Base-by-base conservation (phyloP, 1,140 invertebrate species). In the Brachionus calyciflorus region DNA sequence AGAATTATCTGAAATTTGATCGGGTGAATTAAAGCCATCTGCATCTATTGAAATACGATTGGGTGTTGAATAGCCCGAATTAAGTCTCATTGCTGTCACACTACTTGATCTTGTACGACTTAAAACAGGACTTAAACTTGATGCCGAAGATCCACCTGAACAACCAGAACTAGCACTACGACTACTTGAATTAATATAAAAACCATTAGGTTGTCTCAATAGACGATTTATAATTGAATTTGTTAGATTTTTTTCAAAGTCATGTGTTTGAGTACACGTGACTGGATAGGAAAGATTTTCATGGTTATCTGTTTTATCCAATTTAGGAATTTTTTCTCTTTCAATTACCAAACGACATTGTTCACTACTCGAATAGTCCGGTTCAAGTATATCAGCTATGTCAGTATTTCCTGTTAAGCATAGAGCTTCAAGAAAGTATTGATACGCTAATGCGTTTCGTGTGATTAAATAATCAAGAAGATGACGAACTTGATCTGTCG, bases 341-440 rank as follows among this genome's bases (percentile, higher is more conserved):
- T 73, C 69, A n/a, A 73, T 2, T 2, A 73, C 46, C 2, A 41
- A 4, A 3, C 46, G 44, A 21, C 69, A 73, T 17, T 49, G 51
- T 0, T 49, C 46, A 28, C 46, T 73, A 19, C 33, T 5, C 30
- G 51, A 73, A n/a, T 73, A 73, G n/a, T 51, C 69, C 30, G 69
- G 69, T 49, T 73, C 69, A 7, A 73, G 46, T 24, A 73, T 73
- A 30, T 73, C 30, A 17, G 51, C 69, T 19, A 73, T 55, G 19
- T 49, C 21, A 30, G 26, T 73, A 28, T 73, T 49, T n/a, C 17
- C 69, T 2, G 46, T 73, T 6, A 73, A n/a, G 21, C 46, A 49
- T 1, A 73, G 46, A 30, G 69, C 46, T 46, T 73, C 69, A 0
- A 73, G 28, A 28, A 73, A 73, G 51, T 73, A 73, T 49, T 73